These are phyloP conservation scores for Oophaga pumilio DNA, from an alignment of 2,113 vertebrate species.

Conservation along the genomic window DNA sequence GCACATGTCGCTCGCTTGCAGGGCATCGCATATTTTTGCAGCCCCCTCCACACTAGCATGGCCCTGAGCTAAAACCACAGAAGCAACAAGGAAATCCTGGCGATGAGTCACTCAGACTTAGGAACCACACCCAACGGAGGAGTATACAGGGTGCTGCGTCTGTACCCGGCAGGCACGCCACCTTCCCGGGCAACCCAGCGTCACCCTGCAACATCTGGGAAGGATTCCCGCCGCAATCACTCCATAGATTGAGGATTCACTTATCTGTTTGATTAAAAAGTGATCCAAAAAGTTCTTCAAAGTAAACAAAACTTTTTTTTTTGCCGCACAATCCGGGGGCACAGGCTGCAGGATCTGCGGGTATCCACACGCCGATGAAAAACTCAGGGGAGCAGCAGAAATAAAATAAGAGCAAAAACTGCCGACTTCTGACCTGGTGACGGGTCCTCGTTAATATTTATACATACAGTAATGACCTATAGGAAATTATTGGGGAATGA, in stretches of 20 bases:
- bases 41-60: not conserved
- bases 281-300: not conserved
- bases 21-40: not conserved
- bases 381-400: too few species aligned
- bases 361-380: not conserved
- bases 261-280: not conserved
- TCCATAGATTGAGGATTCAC: too few species aligned
- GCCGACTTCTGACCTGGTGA: too few species aligned
- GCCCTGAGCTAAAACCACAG: constrained; percentile 36
- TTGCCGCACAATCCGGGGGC: not conserved
- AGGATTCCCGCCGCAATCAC: not conserved
- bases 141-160: not conserved
- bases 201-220: not conserved
- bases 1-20: constrained; percentile 26
- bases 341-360: not conserved
- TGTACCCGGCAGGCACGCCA: not conserved
- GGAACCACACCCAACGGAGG: constrained; percentile 46
- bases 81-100: constrained; percentile 52
- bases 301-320: not conserved
- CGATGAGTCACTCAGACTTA: constrained; percentile 40
- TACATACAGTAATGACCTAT: not conserved
- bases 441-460: too few species aligned
- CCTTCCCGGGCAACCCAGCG: not conserved
- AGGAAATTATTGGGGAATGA: not conserved
- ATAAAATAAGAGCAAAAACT: too few species aligned